Percentiles rank a stretch among this genome's conserved stretches.
phyloP scores from a whole-genome alignment of 2,888 invertebrate genomes.

The Sicus ferrugineus region DNA sequence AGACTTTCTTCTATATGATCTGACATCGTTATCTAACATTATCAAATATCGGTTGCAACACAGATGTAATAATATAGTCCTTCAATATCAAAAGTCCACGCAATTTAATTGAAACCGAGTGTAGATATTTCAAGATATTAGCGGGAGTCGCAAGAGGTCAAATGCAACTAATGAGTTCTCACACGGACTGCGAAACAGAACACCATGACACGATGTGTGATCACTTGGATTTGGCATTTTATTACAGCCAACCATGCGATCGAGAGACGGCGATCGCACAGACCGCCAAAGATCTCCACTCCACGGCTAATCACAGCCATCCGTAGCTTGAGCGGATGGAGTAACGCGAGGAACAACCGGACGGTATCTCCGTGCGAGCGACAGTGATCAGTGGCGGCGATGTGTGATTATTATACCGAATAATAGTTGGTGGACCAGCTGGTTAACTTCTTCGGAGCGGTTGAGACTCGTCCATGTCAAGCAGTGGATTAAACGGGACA shows the following conservation, averaged over 20 bases:
- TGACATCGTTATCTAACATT: no score
- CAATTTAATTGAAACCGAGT: no score
- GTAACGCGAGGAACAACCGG: not conserved
- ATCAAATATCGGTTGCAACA: no score
- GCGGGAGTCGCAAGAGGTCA: constrained; percentile 53
- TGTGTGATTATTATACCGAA: constrained; percentile 12
- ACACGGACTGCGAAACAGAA: constrained; percentile 38
- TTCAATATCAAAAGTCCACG: no score
- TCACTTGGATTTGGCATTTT: constrained; percentile 16
- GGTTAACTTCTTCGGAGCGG: constrained; percentile 17
- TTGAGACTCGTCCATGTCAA: constrained; percentile 24
- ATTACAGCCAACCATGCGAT: not conserved
- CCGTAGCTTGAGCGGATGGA: not conserved
- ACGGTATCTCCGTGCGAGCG: not conserved
- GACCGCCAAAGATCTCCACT: constrained; percentile 14
- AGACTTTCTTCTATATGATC: no score
- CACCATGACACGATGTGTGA: not conserved
- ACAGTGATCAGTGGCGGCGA: not conserved
- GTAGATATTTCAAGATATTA: no score
- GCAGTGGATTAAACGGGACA: constrained; percentile 19
- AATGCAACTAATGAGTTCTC: constrained; percentile 59
- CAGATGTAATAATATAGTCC: no score
- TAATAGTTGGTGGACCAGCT: not conserved
- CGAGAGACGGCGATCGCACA: constrained; percentile 13
- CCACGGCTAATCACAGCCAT: constrained; percentile 24